Percentiles rank a stretch among this genome's conserved stretches.
Conservation (phyloP, 2,888 invertebrate genomes). For the Syritta pipiens region DNA sequence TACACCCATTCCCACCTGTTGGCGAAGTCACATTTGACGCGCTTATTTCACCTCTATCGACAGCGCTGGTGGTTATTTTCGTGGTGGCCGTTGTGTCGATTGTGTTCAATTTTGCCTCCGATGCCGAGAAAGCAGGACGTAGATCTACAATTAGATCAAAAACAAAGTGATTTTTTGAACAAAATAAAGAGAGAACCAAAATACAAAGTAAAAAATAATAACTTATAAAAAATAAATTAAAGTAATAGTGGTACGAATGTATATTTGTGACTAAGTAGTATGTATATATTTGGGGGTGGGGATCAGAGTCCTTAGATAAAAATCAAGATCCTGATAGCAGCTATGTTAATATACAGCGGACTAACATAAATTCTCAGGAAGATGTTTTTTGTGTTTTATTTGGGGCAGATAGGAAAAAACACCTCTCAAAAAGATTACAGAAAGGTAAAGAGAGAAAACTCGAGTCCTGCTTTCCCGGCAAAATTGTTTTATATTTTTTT, state of each 20-base stretch:
- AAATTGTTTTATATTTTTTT: slow-evolving; percentile 62
- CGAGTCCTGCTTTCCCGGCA: slow-evolving; percentile 79
- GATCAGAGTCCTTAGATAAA: background rate
- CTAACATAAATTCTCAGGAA: slow-evolving; percentile 3
- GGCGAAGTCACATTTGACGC: slow-evolving; percentile 64
- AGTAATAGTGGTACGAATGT: slow-evolving; percentile 12
- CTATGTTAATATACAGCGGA: slow-evolving; percentile 33
- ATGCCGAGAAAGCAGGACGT: slow-evolving; percentile 80
- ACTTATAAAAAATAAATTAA: slow-evolving; percentile 30
- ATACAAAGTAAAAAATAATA: slow-evolving; percentile 22
- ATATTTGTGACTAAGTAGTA: background rate
- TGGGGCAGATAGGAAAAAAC: slow-evolving; percentile 1
- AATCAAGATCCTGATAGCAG: slow-evolving; percentile 26
- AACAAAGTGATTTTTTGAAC: slow-evolving; percentile 75
- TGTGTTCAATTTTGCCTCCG: slow-evolving; percentile 77
- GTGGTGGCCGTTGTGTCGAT: slow-evolving; percentile 51
- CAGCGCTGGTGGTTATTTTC: slow-evolving; percentile 71
- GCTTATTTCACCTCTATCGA: slow-evolving; percentile 71
- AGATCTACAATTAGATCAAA: slow-evolving; percentile 79
- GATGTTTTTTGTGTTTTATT: slow-evolving; percentile 28
- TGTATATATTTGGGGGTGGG: background rate
- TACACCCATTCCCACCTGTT: slow-evolving; percentile 76
- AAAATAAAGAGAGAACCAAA: slow-evolving; percentile 65
- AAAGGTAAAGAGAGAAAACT: slow-evolving; percentile 46
- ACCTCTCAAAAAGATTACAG: slow-evolving; percentile 3